Conservation (phyloP, 1,140 invertebrate genomes). For the Zaprionus camerounensis region DNA sequence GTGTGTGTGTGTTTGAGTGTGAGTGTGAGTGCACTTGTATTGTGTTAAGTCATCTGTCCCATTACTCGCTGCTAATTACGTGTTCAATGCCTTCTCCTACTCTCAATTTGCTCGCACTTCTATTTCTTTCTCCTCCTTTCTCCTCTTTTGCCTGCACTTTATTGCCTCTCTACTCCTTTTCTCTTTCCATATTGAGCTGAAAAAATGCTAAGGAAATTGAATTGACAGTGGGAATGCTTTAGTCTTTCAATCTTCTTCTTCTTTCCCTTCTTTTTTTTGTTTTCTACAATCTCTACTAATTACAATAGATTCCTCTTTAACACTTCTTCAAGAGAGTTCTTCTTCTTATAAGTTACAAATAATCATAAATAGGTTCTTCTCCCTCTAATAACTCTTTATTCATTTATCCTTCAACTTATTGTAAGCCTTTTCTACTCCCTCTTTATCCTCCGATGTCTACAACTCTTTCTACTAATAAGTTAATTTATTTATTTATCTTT, state of each 20-base stretch:
- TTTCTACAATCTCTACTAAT: not conserved
- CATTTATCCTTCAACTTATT: not conserved
- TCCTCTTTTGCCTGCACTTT: too few relatives aligned
- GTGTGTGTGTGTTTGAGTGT: conserved; percentile 11
- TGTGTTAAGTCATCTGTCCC: conserved; percentile 26
- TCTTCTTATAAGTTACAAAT: too few relatives aligned
- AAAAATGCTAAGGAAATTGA: not conserved
- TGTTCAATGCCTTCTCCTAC: conserved; percentile 24
- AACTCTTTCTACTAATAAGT: not conserved
- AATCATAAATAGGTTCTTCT: too few relatives aligned
- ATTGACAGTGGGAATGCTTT: not conserved
- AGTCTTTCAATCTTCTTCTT: too few relatives aligned
- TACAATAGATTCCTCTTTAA: not conserved
- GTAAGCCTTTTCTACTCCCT: not conserved
- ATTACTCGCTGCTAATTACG: conserved; percentile 33
- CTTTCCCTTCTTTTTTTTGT: not conserved
- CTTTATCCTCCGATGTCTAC: too few relatives aligned
- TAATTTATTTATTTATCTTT: not conserved
- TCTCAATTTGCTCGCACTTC: not conserved
- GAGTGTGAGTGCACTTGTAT: conserved; percentile 5
- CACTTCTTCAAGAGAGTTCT: not conserved
- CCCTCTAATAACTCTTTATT: too few relatives aligned
- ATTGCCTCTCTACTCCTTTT: not conserved
- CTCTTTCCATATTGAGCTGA: not conserved
- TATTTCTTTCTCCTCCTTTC: not conserved